Conservation (phyloP, 2,113 vertebrate genomes). For the Spilogale gracilis region DNA sequence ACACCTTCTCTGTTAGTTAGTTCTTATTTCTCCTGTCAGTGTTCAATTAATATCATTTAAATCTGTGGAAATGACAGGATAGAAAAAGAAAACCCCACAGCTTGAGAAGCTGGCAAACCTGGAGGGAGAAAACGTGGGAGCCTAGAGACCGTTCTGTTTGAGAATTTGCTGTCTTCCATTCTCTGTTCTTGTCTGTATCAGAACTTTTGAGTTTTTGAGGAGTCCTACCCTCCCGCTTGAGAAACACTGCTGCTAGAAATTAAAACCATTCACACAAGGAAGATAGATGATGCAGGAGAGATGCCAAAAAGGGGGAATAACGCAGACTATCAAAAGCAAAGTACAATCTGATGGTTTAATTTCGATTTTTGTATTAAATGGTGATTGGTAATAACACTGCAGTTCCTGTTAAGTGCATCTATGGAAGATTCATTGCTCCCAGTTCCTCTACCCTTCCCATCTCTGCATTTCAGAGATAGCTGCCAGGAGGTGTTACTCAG, state of each 20-base stretch:
- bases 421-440: background rate
- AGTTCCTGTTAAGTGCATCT: background rate
- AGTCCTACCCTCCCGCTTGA: background rate
- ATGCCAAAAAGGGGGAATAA: background rate
- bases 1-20: background rate
- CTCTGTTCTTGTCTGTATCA: background rate
- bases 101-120: background rate
- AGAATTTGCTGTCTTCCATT: background rate
- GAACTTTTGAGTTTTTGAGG: background rate
- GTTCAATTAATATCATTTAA: background rate
- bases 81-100: background rate
- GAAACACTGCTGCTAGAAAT: background rate
- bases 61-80: background rate
- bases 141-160: background rate
- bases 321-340: background rate
- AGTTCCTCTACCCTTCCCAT: constrained; percentile 28
- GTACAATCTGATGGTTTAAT: background rate
- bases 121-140: background rate
- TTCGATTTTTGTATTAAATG: background rate
- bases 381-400: background rate
- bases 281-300: background rate
- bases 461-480: constrained; percentile 1
- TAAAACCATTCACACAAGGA: background rate
- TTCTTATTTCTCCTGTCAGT: background rate
- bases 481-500: background rate